Conservation (phyloP, 2,113 vertebrate genomes). For the Cyprinodon brontotheroides region DNA sequence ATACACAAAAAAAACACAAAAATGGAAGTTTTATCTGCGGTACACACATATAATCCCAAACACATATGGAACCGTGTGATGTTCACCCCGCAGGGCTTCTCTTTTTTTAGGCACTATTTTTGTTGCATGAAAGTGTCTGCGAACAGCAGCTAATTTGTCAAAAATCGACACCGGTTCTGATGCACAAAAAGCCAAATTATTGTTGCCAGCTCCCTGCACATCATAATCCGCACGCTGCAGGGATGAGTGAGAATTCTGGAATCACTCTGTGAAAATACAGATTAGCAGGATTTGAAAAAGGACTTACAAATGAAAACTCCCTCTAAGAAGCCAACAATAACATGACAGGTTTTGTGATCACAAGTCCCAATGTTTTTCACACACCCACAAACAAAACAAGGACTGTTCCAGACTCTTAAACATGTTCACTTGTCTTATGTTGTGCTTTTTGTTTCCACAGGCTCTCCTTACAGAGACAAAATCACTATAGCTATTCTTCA, state of each 20-base stretch:
- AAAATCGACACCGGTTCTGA: conserved; percentile 51
- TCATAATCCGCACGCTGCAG: conserved; percentile 57
- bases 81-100: conserved; percentile 31
- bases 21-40: conserved; percentile 34
- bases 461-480: conserved; percentile 96
- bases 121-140: conserved; percentile 21
- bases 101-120: conserved; percentile 28
- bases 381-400: conserved; percentile 43
- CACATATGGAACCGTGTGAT: conserved; percentile 32
- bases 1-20: conserved; percentile 31
- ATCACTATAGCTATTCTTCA: conserved; percentile 98
- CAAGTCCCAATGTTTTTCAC: conserved; percentile 28
- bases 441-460: conserved; percentile 67
- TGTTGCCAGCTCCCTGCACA: conserved; percentile 59
- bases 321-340: conserved; percentile 58
- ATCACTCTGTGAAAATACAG: conserved; percentile 60
- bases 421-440: conserved; percentile 5
- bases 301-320: conserved; percentile 64
- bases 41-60: conserved; percentile 46
- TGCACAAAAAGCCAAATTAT: conserved; percentile 50
- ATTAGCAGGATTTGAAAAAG: conserved; percentile 69
- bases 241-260: conserved; percentile 61
- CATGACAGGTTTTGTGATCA: conserved; percentile 60
- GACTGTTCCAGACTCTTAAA: conserved; percentile 14
- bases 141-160: conserved; percentile 60